Percentiles rank a stretch among this genome's conserved stretches.
Conservation (phyloP, 2,888 invertebrate genomes). For the Idaea aversata region DNA sequence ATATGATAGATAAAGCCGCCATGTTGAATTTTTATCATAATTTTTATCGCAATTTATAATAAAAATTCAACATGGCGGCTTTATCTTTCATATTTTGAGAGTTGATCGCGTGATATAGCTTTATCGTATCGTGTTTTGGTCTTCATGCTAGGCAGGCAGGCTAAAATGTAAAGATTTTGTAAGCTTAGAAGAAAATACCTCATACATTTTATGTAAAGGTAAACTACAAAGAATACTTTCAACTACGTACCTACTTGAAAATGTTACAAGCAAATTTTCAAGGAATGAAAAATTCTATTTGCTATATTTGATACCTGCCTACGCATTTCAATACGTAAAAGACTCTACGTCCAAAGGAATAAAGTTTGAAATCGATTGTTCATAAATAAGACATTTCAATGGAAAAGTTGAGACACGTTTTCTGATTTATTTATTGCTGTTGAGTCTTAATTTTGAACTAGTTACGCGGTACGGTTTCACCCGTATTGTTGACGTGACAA, state of each 20-base stretch:
- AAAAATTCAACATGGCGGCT: too few species aligned
- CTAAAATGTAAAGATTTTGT: not conserved
- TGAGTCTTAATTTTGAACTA: not conserved
- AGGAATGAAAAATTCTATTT: not conserved
- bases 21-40: too few species aligned
- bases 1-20: too few species aligned
- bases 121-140: too few species aligned
- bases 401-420: not conserved
- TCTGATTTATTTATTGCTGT: not conserved
- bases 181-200: slow-evolving; percentile 5
- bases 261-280: not conserved
- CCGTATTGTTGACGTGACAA: too few species aligned
- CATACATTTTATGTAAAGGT: not conserved
- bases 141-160: too few species aligned
- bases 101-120: too few species aligned
- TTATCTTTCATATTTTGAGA: too few species aligned
- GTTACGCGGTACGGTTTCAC: not conserved
- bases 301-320: not conserved
- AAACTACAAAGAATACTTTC: slow-evolving; percentile 3
- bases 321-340: not conserved
- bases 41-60: too few species aligned
- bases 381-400: not conserved
- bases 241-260: not conserved
- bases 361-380: not conserved
- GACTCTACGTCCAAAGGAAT: not conserved